Evolutionary conservation across 2,888 invertebrate genomes (phyloP).

Genomic region (Tenodera sinensis): DNA sequence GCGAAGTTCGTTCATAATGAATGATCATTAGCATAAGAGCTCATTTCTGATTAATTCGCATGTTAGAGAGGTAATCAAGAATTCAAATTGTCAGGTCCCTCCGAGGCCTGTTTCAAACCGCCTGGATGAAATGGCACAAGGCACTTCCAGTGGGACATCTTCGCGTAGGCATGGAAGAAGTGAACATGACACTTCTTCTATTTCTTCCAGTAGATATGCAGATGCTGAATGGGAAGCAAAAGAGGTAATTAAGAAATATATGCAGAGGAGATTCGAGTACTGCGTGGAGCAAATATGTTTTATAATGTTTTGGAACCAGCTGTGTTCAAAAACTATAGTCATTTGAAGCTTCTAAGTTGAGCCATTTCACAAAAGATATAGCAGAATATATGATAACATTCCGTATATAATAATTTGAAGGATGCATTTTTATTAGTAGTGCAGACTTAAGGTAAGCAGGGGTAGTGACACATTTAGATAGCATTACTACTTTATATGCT

Average conservation of each 20-base stretch:
- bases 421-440: no score
- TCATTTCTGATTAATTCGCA: not conserved
- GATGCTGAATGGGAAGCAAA: slow-evolving; percentile 77
- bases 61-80: not conserved
- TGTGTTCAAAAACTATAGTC: no score
- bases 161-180: slow-evolving; percentile 55
- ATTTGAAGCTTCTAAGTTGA: no score
- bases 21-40: not conserved
- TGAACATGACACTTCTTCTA: slow-evolving; percentile 59
- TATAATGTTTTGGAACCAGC: no score
- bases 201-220: slow-evolving; percentile 58
- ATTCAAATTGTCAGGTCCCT: not conserved
- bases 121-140: slow-evolving; percentile 55
- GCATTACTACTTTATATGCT: no score
- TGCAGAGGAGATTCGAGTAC: no score
- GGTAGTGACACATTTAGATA: no score
- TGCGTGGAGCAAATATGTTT: no score
- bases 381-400: no score
- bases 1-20: not conserved
- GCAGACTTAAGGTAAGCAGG: no score
- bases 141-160: slow-evolving; percentile 58
- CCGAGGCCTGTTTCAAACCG: not conserved
- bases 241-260: slow-evolving; percentile 50
- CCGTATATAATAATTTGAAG: no score
- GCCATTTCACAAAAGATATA: no score